phyloP scores from a whole-genome alignment of 2,797 vertebrate species.

The Urophycis tenuis region DNA sequence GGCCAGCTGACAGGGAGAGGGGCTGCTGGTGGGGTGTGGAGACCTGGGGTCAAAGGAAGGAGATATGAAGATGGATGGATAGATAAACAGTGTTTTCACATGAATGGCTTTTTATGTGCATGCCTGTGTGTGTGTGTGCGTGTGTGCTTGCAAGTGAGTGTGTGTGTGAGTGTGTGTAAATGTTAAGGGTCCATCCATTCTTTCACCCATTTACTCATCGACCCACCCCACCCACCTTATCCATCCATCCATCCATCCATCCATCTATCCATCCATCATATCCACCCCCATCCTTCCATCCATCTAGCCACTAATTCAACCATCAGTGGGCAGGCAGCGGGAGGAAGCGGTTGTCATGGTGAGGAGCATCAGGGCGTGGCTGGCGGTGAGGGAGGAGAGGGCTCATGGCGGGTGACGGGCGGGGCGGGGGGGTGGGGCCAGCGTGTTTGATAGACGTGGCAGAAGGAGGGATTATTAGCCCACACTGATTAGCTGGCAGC shows the following conservation, averaged over 20 bases:
- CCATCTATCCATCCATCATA: too few species aligned
- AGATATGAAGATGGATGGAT: too few species aligned
- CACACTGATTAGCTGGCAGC: conserved; percentile 63
- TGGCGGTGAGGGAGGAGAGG: neutral
- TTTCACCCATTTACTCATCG: neutral
- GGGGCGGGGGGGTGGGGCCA: conserved; percentile 16
- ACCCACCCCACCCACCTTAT: neutral
- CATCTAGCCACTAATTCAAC: too few species aligned
- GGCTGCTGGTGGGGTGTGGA: too few species aligned
- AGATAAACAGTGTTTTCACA: too few species aligned
- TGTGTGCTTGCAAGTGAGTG: neutral
- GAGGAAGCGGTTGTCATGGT: too few species aligned
- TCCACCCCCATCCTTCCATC: too few species aligned
- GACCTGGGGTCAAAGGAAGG: too few species aligned
- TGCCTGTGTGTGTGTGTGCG: conserved; percentile 5
- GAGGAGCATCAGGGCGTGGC: neutral
- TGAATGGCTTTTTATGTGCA: neutral
- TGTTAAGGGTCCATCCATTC: neutral
- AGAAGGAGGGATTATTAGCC: conserved; percentile 49
- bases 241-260: neutral
- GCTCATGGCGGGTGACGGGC: neutral
- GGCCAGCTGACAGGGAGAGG: too few species aligned
- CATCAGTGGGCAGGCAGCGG: too few species aligned
- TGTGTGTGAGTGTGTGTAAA: neutral
- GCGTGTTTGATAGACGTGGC: conserved; percentile 37